Base-by-base conservation (phyloP, 2,888 invertebrate genomes). In the Drosophila parthenogenetica region DNA sequence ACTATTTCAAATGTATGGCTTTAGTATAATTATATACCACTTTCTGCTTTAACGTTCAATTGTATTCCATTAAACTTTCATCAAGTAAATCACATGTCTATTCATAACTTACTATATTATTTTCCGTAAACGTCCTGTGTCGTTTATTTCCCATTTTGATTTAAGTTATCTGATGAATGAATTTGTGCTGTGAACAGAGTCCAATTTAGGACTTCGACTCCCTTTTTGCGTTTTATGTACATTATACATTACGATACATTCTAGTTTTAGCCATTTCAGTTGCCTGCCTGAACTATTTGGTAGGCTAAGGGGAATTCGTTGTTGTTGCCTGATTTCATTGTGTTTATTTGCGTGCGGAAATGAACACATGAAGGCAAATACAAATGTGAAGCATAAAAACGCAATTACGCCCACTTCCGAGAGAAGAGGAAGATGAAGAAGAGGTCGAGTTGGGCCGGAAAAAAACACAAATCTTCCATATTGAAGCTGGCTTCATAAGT, bases 271-370 rank as follows among this genome's bases (percentile, higher is more conserved):
- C 29, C 29, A 29, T 29, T 29, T 29, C 8, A 0, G 29, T 29
- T 35, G 49, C 14, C 46, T 46, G 13, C 5, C 8, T 29, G 13
- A 13, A 35, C 35, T 13, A 35, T 13, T 13, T 35, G 35, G 35
- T 32, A 35, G 13, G 35, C 35, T 35, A 35, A 35, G 13, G 35
- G 13, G 35, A 35, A 35, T 35, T 13, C 35, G 11, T 35, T 35
- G 13, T 13, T 35, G 54, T 46, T 48, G 79, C 64, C 62, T 51
- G 69, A 59, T 61, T 80, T 69, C 73, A 55, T 73, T 67, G 72
- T 73, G 79, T 85, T 81, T 83, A 78, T 81, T 84, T 87, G 81
- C 79, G 88, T 83, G 87, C 84, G 84, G 87, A 85, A 83, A 87
- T 88, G 79, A 85, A 73, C 87, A 83, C 78, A 88, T 88, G 79